Evolutionary conservation across 1,140 invertebrate species (phyloP).

Genomic region (Danaus plexippus): DNA sequence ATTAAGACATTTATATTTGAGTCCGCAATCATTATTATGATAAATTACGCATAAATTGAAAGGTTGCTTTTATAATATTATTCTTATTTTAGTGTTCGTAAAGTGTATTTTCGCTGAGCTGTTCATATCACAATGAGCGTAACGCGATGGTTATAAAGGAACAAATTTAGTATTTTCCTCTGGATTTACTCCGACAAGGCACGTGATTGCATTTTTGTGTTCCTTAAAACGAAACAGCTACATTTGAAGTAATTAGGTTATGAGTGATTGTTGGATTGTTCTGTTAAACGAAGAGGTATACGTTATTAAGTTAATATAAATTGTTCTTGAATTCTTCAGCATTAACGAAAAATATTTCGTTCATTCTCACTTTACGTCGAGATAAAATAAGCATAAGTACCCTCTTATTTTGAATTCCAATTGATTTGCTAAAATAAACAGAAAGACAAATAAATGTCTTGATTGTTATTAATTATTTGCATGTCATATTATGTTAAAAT

Average conservation of each 20-base stretch:
- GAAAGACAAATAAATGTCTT: too few relatives aligned
- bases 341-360: too few relatives aligned
- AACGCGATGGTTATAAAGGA: conserved; percentile 36
- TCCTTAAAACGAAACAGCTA: conserved; percentile 44
- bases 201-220: conserved; percentile 58
- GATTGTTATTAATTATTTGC: too few relatives aligned
- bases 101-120: conserved; percentile 3
- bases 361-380: too few relatives aligned
- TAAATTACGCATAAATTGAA: conserved; percentile 53
- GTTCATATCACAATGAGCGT: conserved; percentile 8
- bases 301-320: too few relatives aligned
- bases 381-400: too few relatives aligned
- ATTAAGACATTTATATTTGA: conserved; percentile 1
- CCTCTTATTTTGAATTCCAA: too few relatives aligned
- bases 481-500: too few relatives aligned
- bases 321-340: too few relatives aligned
- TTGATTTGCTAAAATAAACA: too few relatives aligned
- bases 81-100: conserved; percentile 11
- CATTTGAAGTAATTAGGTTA: conserved; percentile 32
- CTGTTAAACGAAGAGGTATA: too few relatives aligned
- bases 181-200: conserved; percentile 59
- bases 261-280: conserved; percentile 3
- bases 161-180: conserved; percentile 54
- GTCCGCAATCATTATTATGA: conserved; percentile 23
- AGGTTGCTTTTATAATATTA: conserved; percentile 27